phyloP scores from a whole-genome alignment of 2,797 vertebrate species.

The Lateolabrax maculatus region DNA sequence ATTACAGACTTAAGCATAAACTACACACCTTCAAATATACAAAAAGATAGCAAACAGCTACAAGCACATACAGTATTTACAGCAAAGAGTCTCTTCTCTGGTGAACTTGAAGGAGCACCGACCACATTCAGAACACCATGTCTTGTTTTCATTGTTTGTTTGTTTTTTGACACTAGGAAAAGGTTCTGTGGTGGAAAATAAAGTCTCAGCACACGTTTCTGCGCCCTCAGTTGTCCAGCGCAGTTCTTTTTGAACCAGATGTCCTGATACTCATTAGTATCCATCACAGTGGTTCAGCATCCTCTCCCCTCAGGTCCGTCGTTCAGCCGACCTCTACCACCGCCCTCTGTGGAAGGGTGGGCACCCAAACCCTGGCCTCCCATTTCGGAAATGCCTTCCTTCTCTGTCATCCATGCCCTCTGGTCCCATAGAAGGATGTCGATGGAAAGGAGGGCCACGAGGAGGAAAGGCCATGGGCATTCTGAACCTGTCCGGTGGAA shows the following conservation, averaged over 20 bases:
- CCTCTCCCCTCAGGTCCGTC: constrained; percentile 23
- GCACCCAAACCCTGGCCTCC: constrained; percentile 68
- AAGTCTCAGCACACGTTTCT: constrained; percentile 11
- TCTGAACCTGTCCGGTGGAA: constrained; percentile 74
- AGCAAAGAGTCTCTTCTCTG: constrained; percentile 40
- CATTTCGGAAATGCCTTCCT: constrained; percentile 59
- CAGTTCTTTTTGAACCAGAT: constrained; percentile 22
- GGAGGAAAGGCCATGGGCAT: constrained; percentile 78
- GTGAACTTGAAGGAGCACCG: constrained; percentile 18
- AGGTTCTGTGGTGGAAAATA: constrained; percentile 24
- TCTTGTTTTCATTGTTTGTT: constrained; percentile 22
- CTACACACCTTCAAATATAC: constrained; percentile 72
- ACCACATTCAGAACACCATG: constrained; percentile 41
- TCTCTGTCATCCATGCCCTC: constrained; percentile 65
- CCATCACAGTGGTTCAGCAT: constrained; percentile 48
- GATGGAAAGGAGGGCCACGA: constrained; percentile 70
- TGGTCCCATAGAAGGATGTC: constrained; percentile 62
- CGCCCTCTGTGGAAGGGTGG: constrained; percentile 75
- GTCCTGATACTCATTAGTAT: constrained; percentile 14
- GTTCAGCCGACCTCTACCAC: constrained; percentile 59
- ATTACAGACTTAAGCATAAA: constrained; percentile 43
- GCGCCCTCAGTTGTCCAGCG: constrained; percentile 5
- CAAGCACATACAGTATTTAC: constrained; percentile 64
- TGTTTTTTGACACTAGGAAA: constrained; percentile 31
- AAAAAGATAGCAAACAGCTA: constrained; percentile 67